Evolutionary conservation across 1,140 invertebrate species (phyloP).

Genomic region (Chironomus striatipennis): DNA sequence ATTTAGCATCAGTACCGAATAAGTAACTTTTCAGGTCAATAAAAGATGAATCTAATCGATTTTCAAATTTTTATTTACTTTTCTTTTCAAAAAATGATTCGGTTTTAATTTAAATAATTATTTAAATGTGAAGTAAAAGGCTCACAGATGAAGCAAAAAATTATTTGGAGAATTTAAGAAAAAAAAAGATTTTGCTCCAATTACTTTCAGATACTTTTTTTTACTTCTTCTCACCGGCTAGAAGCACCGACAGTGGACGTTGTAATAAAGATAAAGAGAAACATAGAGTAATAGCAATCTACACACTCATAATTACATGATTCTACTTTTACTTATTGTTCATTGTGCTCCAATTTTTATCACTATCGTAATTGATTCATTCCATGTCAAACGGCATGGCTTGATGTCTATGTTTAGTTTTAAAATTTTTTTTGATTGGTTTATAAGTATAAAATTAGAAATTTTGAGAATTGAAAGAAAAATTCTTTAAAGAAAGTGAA

Average conservation of each 20-base stretch:
- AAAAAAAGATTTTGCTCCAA: neutral
- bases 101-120: neutral
- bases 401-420: too few species aligned
- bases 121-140: neutral
- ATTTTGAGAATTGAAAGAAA: too few species aligned
- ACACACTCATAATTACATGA: conserved; percentile 1
- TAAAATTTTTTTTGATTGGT: too few species aligned
- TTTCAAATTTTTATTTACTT: conserved; percentile 7
- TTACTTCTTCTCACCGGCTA: conserved; percentile 4
- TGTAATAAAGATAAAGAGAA: too few species aligned
- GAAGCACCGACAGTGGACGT: neutral
- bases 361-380: neutral
- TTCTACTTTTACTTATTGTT: conserved; percentile 14
- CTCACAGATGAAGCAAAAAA: neutral
- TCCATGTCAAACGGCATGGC: neutral
- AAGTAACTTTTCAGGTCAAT: neutral
- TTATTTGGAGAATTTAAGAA: neutral
- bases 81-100: conserved; percentile 12
- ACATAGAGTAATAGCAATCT: neutral
- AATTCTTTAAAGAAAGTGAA: too few species aligned
- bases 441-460: too few species aligned
- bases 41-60: neutral
- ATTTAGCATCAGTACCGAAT: neutral
- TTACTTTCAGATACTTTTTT: neutral
- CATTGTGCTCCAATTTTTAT: neutral